These are phyloP conservation scores for Ceuthmochares aereus DNA, from an alignment of 2,113 vertebrate genomes.

Conservation along the genomic window DNA sequence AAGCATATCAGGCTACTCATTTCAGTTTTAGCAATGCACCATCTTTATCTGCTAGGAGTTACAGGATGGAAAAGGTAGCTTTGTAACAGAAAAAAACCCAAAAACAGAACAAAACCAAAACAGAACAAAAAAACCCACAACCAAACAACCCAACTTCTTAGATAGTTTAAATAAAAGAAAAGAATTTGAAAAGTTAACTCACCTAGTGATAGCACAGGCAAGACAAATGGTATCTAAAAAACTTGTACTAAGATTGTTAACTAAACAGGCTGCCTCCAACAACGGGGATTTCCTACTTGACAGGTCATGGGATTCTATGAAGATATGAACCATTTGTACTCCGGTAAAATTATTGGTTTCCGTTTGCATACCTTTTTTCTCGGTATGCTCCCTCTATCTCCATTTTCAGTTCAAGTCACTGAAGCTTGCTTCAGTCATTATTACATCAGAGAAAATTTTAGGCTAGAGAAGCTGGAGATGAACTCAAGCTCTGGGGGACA, in stretches of 20 bases:
- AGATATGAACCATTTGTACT: background rate
- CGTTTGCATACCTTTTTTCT: constrained; percentile 63
- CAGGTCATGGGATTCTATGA: constrained; percentile 19
- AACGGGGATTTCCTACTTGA: constrained; percentile 52
- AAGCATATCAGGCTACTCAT: background rate
- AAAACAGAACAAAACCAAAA: too few species aligned
- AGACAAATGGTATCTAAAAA: background rate
- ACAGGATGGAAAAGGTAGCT: background rate
- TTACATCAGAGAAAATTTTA: constrained; percentile 18
- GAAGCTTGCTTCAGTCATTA: constrained; percentile 8
- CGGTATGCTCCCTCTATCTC: background rate
- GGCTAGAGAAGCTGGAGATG: background rate
- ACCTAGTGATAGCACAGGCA: background rate
- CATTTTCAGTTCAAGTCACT: constrained; percentile 58
- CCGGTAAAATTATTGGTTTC: constrained; percentile 39
- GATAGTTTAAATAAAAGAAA: background rate
- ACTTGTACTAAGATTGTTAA: background rate
- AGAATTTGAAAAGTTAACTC: background rate
- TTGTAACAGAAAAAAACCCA: background rate
- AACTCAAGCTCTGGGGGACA: background rate
- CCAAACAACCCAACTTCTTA: background rate
- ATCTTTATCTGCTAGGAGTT: background rate
- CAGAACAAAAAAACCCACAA: too few species aligned
- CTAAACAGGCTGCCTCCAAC: background rate
- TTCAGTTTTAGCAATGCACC: background rate